Conservation (phyloP, 2,113 vertebrate species). For the Eublepharis macularius region DNA sequence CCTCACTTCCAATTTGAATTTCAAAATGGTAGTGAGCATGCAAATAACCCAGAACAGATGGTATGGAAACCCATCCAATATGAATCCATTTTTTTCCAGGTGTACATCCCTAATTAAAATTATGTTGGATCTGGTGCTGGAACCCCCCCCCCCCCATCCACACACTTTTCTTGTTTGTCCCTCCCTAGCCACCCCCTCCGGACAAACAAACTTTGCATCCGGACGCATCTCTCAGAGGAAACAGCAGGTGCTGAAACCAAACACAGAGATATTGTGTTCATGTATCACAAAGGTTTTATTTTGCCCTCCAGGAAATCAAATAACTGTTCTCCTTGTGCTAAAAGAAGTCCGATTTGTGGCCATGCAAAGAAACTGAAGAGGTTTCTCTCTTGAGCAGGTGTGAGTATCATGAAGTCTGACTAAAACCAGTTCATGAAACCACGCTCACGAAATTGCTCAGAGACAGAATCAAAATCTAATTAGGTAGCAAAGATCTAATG, state of each 20-base stretch:
- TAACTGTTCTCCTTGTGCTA: constrained; percentile 1
- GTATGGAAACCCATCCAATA: no score
- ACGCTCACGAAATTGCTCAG: not conserved
- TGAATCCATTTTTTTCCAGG: no score
- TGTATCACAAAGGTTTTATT: not conserved
- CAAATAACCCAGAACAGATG: no score
- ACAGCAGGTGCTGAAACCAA: not conserved
- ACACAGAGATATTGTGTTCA: fast-evolving
- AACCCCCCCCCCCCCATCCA: no score
- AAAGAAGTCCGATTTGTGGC: constrained; percentile 9
- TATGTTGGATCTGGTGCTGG: no score
- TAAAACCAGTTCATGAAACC: not conserved
- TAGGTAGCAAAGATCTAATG: not conserved
- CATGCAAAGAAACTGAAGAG: not conserved
- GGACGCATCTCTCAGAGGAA: not conserved
- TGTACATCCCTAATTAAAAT: no score
- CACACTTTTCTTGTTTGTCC: no score
- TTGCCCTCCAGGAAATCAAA: constrained; percentile 17
- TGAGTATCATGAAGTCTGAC: constrained; percentile 6
- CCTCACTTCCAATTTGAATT: no score
- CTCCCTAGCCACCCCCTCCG: not conserved
- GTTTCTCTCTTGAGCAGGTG: constrained; percentile 28
- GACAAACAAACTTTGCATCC: not conserved
- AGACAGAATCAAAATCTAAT: fast-evolving
- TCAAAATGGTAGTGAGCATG: no score